A percentile compares a stretch with the other conserved stretches of the same genome.
phyloP scores from a whole-genome alignment of 2,888 invertebrate species.

The Caradrina clavipalpis region DNA sequence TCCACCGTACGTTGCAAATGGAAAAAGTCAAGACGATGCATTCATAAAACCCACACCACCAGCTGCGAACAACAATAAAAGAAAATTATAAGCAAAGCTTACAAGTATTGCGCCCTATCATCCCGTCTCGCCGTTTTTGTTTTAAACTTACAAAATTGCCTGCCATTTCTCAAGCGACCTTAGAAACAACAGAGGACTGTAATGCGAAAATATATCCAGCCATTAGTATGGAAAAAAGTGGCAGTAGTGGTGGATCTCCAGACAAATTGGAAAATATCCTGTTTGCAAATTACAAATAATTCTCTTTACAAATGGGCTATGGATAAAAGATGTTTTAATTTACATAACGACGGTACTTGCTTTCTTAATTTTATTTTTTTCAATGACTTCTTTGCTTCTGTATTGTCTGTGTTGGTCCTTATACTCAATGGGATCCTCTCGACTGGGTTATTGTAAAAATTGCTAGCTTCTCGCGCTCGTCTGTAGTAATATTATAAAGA shows the following conservation, averaged over 20 bases:
- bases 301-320: constrained; percentile 78
- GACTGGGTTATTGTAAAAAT: constrained; percentile 73
- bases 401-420: constrained; percentile 61
- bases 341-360: constrained; percentile 82
- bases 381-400: constrained; percentile 55
- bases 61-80: constrained; percentile 54
- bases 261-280: constrained; percentile 83
- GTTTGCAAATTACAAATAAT: constrained; percentile 85
- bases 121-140: constrained; percentile 60
- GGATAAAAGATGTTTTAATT: constrained; percentile 85
- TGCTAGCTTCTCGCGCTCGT: constrained; percentile 66
- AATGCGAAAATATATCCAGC: constrained; percentile 78
- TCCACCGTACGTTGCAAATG: constrained; percentile 8
- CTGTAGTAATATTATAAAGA: constrained; percentile 2
- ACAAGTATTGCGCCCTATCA: constrained; percentile 48
- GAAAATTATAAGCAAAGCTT: constrained; percentile 58
- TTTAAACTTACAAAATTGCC: constrained; percentile 70
- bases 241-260: constrained; percentile 66
- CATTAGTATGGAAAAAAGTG: constrained; percentile 72
- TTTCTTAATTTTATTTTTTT: constrained; percentile 76
- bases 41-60: constrained; percentile 43
- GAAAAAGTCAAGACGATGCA: constrained; percentile 43
- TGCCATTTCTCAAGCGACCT: constrained; percentile 73
- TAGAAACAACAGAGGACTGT: constrained; percentile 70
- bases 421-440: constrained; percentile 70